These are phyloP conservation scores for Teleogryllus occipitalis DNA, from an alignment of 1,140 invertebrate genomes.

Conservation along the genomic window DNA sequence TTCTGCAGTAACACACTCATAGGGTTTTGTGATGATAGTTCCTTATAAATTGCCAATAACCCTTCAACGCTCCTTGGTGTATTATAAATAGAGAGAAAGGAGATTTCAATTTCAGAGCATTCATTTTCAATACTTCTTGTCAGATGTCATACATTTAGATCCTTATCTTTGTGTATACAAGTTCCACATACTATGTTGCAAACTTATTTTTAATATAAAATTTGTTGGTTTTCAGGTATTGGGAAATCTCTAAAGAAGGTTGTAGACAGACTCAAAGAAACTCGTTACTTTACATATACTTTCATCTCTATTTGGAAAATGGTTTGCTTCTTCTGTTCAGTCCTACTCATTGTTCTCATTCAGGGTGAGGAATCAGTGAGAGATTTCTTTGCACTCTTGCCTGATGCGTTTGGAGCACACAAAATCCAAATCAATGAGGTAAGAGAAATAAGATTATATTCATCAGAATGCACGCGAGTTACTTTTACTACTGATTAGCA, in stretches of 20 bases:
- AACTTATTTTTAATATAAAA: no score
- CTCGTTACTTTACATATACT: constrained; percentile 80
- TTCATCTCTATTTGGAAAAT: constrained; percentile 87
- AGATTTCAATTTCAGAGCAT: no score
- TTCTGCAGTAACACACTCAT: no score
- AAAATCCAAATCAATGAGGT: constrained; percentile 71
- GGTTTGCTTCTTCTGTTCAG: constrained; percentile 63
- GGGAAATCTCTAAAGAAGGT: constrained; percentile 39
- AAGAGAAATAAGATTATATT: constrained; percentile 15
- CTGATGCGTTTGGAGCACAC: constrained; percentile 64
- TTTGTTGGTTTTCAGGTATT: background rate
- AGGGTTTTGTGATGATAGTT: no score
- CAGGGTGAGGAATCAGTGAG: constrained; percentile 56
- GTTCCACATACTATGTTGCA: no score
- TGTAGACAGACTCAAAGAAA: constrained; percentile 69
- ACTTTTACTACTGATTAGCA: no score
- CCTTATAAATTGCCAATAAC: no score
- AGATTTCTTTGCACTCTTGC: constrained; percentile 61
- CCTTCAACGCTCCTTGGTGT: no score
- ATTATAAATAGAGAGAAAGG: no score
- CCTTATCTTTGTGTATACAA: no score
- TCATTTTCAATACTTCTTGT: no score
- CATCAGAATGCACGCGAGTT: background rate
- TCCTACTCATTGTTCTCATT: constrained; percentile 62
- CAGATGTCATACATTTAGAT: no score